Evolutionary conservation across 1,140 invertebrate species (phyloP).

Genomic region (Choristoneura fumiferana): DNA sequence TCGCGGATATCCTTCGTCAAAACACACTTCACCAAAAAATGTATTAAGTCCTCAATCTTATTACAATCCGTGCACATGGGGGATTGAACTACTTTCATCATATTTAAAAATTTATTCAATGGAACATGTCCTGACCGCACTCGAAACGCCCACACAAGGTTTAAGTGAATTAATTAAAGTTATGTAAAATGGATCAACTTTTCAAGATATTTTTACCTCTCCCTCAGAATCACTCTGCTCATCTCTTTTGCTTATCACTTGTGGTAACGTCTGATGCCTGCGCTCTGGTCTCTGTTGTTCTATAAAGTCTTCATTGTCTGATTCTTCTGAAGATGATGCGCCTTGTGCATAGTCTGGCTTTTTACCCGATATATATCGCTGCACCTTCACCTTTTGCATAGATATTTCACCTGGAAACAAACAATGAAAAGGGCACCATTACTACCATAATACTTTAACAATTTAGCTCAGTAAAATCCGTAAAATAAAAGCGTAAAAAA

Average conservation of each 20-base stretch:
- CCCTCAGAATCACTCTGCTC: slow-evolving; percentile 74
- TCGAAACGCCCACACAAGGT: too few species aligned
- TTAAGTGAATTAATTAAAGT: too few species aligned
- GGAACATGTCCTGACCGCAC: too few species aligned
- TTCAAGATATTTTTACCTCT: slow-evolving; percentile 46
- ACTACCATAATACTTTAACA: too few species aligned
- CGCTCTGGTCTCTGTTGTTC: slow-evolving; percentile 78
- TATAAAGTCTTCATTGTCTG: slow-evolving; percentile 91
- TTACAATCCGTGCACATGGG: too few species aligned
- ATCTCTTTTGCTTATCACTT: slow-evolving; percentile 67
- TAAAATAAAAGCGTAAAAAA: slow-evolving; percentile 1
- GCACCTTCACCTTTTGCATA: slow-evolving; percentile 98
- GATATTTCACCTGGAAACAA: slow-evolving; percentile 88
- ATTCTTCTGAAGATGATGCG: slow-evolving; percentile 90
- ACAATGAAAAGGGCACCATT: slow-evolving; percentile 7
- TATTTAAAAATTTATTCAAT: too few species aligned
- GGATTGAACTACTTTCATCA: too few species aligned
- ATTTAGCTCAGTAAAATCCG: too few species aligned
- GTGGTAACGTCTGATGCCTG: slow-evolving; percentile 59
- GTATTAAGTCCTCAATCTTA: too few species aligned
- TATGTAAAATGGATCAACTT: too few species aligned
- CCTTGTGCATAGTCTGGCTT: slow-evolving; percentile 94
- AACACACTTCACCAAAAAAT: too few species aligned
- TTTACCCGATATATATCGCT: slow-evolving; percentile 95
- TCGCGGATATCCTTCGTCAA: too few species aligned